These are phyloP conservation scores for Drosophila anomalata DNA, from an alignment of 2,888 invertebrate species.

Conservation along the genomic window DNA sequence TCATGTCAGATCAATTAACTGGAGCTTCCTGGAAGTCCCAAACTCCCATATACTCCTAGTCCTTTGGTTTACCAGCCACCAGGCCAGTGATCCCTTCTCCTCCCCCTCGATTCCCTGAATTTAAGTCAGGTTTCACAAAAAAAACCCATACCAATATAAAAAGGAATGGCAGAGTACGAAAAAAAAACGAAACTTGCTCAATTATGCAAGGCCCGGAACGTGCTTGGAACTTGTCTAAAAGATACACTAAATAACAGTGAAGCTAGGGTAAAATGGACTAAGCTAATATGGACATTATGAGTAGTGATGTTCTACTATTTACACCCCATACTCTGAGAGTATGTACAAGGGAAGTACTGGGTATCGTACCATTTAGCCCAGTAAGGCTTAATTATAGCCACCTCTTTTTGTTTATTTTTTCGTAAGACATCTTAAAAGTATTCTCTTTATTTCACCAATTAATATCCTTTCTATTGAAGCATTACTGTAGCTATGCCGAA, in stretches of 20 bases:
- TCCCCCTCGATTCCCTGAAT: constrained; percentile 17
- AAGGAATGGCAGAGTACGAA: constrained; percentile 21
- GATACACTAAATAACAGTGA: constrained; percentile 15
- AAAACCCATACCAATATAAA: constrained; percentile 24
- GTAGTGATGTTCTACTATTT: too few species aligned
- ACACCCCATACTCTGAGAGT: too few species aligned
- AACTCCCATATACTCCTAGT: background rate
- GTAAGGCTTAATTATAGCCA: too few species aligned
- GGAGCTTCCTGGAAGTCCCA: constrained; percentile 6
- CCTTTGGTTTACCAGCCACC: background rate
- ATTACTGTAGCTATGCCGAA: constrained; percentile 9
- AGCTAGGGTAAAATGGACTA: background rate
- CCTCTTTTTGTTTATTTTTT: too few species aligned
- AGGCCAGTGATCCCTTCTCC: background rate
- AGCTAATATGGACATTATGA: background rate
- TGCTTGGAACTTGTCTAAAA: constrained; percentile 49
- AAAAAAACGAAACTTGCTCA: constrained; percentile 43
- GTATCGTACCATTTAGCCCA: too few species aligned
- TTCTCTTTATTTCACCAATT: background rate
- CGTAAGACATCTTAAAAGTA: background rate
- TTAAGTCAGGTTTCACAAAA: constrained; percentile 18
- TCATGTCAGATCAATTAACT: constrained; percentile 58
- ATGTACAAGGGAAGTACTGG: too few species aligned
- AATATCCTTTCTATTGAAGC: background rate
- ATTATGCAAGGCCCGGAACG: constrained; percentile 72